Conservation (phyloP, 2,113 vertebrate species). For the Bolborhynchus lineola region DNA sequence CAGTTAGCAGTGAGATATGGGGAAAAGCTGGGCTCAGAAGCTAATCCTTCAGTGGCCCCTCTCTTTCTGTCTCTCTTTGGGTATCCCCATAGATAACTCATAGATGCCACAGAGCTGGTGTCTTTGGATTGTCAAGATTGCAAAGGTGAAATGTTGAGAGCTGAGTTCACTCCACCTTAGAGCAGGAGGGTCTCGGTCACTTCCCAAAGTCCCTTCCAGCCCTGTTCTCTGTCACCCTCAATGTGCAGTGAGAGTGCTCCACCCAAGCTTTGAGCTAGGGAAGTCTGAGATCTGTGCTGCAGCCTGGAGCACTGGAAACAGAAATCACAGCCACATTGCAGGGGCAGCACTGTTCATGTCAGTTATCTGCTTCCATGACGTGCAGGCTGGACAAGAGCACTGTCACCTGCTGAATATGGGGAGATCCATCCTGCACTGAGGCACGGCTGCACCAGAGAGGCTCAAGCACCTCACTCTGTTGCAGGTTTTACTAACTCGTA, state of each 20-base stretch:
- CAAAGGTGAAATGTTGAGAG: not conserved
- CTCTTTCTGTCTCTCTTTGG: not conserved
- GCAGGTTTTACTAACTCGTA: not conserved
- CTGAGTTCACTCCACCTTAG: not conserved
- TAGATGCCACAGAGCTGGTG: not conserved
- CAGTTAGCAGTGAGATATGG: not conserved
- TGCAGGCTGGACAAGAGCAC: not conserved
- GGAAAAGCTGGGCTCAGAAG: not conserved
- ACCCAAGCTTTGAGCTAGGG: not conserved
- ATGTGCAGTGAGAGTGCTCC: not conserved
- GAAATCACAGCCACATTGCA: not conserved
- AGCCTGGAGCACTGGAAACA: not conserved
- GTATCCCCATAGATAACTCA: not conserved
- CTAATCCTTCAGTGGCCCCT: not conserved
- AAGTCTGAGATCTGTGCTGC: not conserved
- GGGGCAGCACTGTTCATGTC: not conserved
- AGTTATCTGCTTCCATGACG: too few species aligned
- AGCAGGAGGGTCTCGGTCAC: not conserved
- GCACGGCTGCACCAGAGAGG: rapidly evolving
- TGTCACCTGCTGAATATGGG: not conserved
- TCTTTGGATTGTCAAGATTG: not conserved
- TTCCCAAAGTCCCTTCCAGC: not conserved
- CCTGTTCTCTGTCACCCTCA: not conserved
- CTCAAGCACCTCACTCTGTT: not conserved
- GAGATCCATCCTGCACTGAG: not conserved